A percentile compares a stretch with the other conserved stretches of the same genome.
These are phyloP conservation scores for Hypena proboscidalis DNA, from an alignment of 2,888 invertebrate genomes.

Conservation along the genomic window DNA sequence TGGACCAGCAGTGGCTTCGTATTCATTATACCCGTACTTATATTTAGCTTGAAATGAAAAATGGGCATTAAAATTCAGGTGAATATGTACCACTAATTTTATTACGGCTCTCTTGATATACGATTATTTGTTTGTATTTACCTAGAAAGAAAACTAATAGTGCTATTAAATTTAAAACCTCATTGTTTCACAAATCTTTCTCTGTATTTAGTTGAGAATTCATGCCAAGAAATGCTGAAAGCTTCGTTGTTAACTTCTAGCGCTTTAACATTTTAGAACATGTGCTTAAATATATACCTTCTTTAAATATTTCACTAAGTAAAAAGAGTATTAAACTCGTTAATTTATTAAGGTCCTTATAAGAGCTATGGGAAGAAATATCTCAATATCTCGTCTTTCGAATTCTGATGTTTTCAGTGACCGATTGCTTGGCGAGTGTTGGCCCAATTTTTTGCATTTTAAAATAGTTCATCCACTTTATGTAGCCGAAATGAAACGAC, in stretches of 20 bases:
- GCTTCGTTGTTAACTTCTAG: background rate
- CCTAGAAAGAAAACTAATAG: conserved; percentile 3
- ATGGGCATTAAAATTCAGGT: conserved; percentile 36
- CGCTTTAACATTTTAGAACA: background rate
- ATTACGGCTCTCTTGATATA: conserved; percentile 22
- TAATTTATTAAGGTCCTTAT: conserved; percentile 4
- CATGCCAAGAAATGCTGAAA: background rate
- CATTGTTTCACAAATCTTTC: background rate
- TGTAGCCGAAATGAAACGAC: conserved; percentile 29
- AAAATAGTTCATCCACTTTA: conserved; percentile 40
- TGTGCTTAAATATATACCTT: background rate
- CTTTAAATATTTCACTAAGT: conserved; percentile 1
- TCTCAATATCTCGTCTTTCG: conserved; percentile 16
- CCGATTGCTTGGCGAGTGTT: conserved; percentile 26
- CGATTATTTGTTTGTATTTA: conserved; percentile 10
- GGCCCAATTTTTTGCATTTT: conserved; percentile 40
- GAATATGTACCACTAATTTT: conserved; percentile 25
- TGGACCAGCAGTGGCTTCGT: conserved; percentile 42
- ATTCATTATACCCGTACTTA: conserved; percentile 50
- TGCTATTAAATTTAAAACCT: background rate
- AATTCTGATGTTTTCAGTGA: conserved; percentile 28
- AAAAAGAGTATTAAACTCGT: background rate
- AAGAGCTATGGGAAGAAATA: too few relatives aligned
- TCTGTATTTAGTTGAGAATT: conserved; percentile 1
- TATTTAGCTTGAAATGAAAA: conserved; percentile 51